phyloP scores from a whole-genome alignment of 2,113 vertebrate genomes.

The Ptilonorhynchus violaceus region DNA sequence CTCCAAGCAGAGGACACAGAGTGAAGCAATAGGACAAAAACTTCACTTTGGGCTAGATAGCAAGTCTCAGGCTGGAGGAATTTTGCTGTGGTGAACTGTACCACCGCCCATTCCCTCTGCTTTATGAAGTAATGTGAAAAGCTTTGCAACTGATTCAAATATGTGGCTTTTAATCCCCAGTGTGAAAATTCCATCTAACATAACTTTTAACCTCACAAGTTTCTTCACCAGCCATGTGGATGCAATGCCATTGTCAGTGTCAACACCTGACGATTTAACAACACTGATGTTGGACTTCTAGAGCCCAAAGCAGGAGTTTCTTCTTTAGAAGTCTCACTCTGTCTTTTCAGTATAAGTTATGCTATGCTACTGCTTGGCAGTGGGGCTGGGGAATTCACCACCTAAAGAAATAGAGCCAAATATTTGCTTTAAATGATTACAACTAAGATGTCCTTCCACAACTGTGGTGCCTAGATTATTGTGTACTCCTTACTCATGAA shows the following conservation, averaged over 20 bases:
- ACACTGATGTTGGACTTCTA: not conserved
- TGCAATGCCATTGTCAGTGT: not conserved
- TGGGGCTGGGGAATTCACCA: conserved; percentile 15
- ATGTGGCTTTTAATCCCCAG: not conserved
- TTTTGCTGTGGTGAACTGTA: not conserved
- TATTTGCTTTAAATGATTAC: conserved; percentile 61
- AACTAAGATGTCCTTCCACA: conserved; percentile 46
- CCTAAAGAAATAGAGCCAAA: conserved; percentile 44
- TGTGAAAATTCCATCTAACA: not conserved
- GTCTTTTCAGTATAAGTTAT: not conserved
- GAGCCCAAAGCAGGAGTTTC: not conserved
- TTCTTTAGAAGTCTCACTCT: not conserved
- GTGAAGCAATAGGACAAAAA: not conserved
- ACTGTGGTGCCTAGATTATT: conserved; percentile 40
- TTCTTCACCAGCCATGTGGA: not conserved
- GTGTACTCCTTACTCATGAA: conserved; percentile 28
- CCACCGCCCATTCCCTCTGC: not conserved
- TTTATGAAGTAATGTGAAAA: not conserved
- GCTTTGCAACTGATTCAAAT: not conserved
- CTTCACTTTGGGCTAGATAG: not conserved
- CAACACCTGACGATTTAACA: not conserved
- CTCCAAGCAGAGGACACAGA: not conserved
- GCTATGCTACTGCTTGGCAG: not conserved
- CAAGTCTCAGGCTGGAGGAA: not conserved
- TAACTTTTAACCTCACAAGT: not conserved